Evolutionary conservation across 2,113 vertebrate species (phyloP).

Genomic region (Tichodroma muraria): DNA sequence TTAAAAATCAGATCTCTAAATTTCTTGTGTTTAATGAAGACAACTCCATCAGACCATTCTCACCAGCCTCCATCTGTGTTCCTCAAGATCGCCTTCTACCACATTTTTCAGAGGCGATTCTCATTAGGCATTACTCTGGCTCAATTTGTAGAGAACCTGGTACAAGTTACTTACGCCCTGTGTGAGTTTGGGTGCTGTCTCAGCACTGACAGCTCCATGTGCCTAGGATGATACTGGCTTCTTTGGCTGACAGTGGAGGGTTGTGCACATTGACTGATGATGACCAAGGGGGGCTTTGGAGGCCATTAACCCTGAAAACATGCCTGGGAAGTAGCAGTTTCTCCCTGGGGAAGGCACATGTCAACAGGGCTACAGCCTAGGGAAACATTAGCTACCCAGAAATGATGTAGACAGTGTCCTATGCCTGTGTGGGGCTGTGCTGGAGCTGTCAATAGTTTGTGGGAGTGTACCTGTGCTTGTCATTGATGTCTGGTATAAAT

Average conservation of each 20-base stretch:
- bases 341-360: neutral
- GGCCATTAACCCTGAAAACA: neutral
- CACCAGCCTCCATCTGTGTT: neutral
- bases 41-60: neutral
- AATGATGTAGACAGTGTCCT: neutral
- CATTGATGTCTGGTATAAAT: neutral
- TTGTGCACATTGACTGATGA: neutral
- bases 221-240: neutral
- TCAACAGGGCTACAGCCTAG: neutral
- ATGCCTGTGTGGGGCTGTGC: neutral
- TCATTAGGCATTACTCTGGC: neutral
- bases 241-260: neutral
- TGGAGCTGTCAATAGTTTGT: accelerated
- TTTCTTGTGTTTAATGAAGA: neutral
- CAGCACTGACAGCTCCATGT: neutral
- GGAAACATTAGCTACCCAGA: neutral
- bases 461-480: neutral
- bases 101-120: neutral
- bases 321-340: neutral
- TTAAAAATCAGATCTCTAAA: neutral
- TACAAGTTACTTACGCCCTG: neutral
- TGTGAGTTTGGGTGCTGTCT: neutral
- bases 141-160: neutral
- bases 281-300: neutral
- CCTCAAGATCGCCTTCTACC: neutral